Evolutionary conservation across 2,888 invertebrate species (phyloP), one percentile per base, ranked within the genome.

Genomic region (Proisotoma minuta): DNA sequence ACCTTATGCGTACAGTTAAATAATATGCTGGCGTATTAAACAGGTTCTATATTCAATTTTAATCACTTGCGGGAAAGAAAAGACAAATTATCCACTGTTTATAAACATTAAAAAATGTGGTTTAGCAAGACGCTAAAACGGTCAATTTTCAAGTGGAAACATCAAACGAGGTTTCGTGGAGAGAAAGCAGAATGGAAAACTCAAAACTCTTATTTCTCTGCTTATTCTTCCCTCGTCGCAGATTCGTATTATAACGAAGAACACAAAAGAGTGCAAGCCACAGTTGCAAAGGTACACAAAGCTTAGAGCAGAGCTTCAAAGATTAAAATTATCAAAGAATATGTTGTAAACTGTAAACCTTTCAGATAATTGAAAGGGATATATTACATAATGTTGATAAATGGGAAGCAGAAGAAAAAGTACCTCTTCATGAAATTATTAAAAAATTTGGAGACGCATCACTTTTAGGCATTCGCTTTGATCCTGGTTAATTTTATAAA

Each of bases 351-450:
- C 34, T 34, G 15, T 10, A 34, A 34, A 50, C 58, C 60, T 3
- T 22, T 49, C 65, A 81, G 80, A 75, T 82, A 2, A 79, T 82
- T 60, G 79, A 81, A 10, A 77, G 75, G 52, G 80, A 82, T 28
- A 80, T 83, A 54, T 82, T 82, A 73, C 82, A 82, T 12, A 74
- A 77, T 75, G 81, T 83, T 8, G 79, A 81, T 51, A 75, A 81
- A 73, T 83, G 83, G 83, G 83, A 83, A 69, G 75, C 74, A 34
- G 76, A 76, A n/a, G 78, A 77, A 48, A 68, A 74, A 49, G 82
- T 81, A 75, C 82, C 82, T n/a, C 80, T 81, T 2, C 80, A 82
- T 69, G 74, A 79, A 62, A 76, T 83, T 4, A 81, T 83, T 73
- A 81, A 81, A 71, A 79, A 78, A 58, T 75, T 83, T 1, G 83